Conservation (phyloP, 2,113 vertebrate genomes). For the Lycocorax pyrrhopterus region DNA sequence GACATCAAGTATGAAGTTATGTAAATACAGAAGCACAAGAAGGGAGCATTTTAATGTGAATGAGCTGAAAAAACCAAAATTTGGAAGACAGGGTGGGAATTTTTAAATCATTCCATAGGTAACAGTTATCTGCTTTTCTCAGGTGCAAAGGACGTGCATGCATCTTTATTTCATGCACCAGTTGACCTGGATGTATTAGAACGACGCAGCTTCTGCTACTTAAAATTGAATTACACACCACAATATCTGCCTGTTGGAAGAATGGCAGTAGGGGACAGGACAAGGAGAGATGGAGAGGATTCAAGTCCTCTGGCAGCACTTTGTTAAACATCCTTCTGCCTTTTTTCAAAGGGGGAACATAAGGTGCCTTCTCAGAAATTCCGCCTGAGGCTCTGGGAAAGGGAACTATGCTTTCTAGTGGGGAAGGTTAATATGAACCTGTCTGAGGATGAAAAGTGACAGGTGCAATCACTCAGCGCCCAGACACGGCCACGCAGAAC, state of each 20-base stretch:
- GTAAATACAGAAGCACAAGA: not conserved
- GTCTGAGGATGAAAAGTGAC: not conserved
- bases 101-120: not conserved
- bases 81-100: not conserved
- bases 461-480: not conserved
- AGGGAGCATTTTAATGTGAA: not conserved
- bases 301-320: not conserved
- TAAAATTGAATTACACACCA: not conserved
- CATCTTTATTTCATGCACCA: not conserved
- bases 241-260: not conserved
- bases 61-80: not conserved
- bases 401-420: not conserved
- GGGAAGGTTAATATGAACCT: not conserved
- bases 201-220: not conserved
- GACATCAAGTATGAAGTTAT: not conserved
- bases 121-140: not conserved
- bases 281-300: not conserved
- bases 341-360: not conserved
- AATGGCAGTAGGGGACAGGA: not conserved
- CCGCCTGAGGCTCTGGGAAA: not conserved
- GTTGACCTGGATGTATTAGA: not conserved
- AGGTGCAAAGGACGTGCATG: accelerated
- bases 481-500: not conserved
- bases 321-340: not conserved
- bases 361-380: not conserved